Conservation (phyloP, 2,888 invertebrate genomes). For the Ephialtes manifestator region DNA sequence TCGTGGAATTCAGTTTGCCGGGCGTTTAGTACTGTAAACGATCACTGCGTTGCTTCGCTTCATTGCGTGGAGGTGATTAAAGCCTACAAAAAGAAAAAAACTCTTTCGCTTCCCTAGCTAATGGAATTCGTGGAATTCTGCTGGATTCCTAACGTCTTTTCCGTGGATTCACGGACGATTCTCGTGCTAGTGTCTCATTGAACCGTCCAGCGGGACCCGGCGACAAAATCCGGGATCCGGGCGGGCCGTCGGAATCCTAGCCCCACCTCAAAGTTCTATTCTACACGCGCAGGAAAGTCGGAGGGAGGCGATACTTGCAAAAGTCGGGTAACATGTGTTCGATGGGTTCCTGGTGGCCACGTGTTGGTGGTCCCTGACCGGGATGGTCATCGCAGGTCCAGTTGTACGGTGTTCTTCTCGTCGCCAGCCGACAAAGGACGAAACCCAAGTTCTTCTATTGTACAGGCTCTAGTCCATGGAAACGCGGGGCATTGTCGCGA, state of each 20-base stretch:
- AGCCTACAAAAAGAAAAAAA: conserved; percentile 6
- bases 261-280: conserved; percentile 40
- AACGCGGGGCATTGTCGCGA: conserved; percentile 78
- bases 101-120: neutral
- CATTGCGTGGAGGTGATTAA: conserved; percentile 37
- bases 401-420: conserved; percentile 31
- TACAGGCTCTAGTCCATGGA: conserved; percentile 75
- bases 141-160: conserved; percentile 34
- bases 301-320: conserved; percentile 71
- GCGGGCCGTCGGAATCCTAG: conserved; percentile 38
- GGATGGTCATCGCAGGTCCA: conserved; percentile 53
- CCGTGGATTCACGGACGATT: conserved; percentile 37
- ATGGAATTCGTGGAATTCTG: conserved; percentile 46
- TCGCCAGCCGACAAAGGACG: conserved; percentile 78
- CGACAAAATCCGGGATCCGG: conserved; percentile 44
- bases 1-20: conserved; percentile 57
- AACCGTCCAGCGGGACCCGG: conserved; percentile 1
- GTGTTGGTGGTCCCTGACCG: conserved; percentile 79
- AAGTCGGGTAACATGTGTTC: conserved; percentile 77
- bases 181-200: neutral
- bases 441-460: conserved; percentile 74
- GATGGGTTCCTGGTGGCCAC: conserved; percentile 67
- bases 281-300: conserved; percentile 19
- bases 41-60: conserved; percentile 40
- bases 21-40: conserved; percentile 59